Evolutionary conservation across 1,140 invertebrate species (phyloP).

Genomic region (Macrobrachium rosenbergii): DNA sequence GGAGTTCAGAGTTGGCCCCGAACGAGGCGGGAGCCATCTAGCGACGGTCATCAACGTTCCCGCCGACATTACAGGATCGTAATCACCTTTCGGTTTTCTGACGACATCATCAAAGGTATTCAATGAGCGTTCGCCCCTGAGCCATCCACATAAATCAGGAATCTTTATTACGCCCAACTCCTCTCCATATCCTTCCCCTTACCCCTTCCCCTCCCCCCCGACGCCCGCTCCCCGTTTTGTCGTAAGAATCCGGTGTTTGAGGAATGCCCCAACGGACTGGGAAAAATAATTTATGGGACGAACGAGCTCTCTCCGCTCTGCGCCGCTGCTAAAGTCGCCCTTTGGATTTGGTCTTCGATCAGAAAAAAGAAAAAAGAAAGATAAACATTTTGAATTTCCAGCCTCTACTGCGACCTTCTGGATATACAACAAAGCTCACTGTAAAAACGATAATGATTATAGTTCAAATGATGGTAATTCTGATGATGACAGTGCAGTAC

Average conservation of each 20-base stretch:
- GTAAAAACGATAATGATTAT: too few relatives aligned
- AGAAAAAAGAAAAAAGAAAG: not conserved
- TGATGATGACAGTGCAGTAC: too few relatives aligned
- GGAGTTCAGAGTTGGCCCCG: not conserved
- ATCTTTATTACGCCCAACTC: conserved; percentile 41
- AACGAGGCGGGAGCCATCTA: not conserved
- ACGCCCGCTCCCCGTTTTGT: not conserved
- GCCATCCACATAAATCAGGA: conserved; percentile 60
- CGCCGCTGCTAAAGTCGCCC: not conserved
- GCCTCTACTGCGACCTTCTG: too few relatives aligned
- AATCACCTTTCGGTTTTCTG: conserved; percentile 8
- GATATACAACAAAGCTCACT: too few relatives aligned
- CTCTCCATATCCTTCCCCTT: too few relatives aligned
- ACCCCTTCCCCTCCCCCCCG: too few relatives aligned
- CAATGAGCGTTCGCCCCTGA: conserved; percentile 48
- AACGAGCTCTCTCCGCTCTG: not conserved
- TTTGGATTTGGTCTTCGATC: too few relatives aligned
- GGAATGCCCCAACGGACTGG: conserved; percentile 13
- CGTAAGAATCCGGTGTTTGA: conserved; percentile 44
- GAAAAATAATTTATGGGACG: conserved; percentile 47
- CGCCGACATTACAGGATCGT: conserved; percentile 16
- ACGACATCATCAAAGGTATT: conserved; percentile 61
- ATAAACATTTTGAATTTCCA: not conserved
- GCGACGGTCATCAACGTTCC: not conserved
- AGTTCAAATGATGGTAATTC: too few relatives aligned